phyloP scores from a whole-genome alignment of 2,888 invertebrate species.

The Drosophila aldrichi region DNA sequence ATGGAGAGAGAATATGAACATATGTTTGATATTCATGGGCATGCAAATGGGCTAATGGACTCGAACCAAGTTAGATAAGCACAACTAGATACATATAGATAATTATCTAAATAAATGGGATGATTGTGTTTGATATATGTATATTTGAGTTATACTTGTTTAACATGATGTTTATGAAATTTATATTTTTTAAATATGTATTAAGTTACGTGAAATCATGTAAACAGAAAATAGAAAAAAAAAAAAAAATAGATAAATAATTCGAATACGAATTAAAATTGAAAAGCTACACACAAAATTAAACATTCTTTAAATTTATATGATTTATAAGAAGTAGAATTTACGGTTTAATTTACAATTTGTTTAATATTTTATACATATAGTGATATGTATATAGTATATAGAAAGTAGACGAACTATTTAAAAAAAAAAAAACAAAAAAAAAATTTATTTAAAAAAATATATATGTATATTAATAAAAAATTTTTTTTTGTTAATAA shows the following conservation, averaged over 20 bases:
- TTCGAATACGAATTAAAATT: too few species aligned
- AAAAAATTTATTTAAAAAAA: too few species aligned
- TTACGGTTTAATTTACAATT: too few species aligned
- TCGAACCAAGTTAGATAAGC: conserved; percentile 14
- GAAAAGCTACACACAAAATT: too few species aligned
- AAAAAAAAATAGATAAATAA: not conserved
- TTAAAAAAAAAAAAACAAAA: too few species aligned
- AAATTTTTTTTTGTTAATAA: too few species aligned
- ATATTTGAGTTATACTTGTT: not conserved
- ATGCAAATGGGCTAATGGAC: conserved; percentile 42
- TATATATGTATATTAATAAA: too few species aligned
- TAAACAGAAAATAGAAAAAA: not conserved
- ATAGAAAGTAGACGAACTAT: too few species aligned
- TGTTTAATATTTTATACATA: too few species aligned
- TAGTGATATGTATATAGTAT: too few species aligned
- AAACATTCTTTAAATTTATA: too few species aligned
- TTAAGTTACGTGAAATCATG: not conserved
- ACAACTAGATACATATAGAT: not conserved
- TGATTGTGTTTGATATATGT: not conserved
- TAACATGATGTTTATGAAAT: not conserved
- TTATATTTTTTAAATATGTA: not conserved
- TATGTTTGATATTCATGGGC: conserved; percentile 17
- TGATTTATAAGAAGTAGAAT: too few species aligned
- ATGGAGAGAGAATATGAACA: conserved; percentile 1
- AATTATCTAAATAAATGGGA: not conserved